Evolutionary conservation across 2,888 invertebrate genomes (phyloP).

Genomic region (Capitulum mitella): DNA sequence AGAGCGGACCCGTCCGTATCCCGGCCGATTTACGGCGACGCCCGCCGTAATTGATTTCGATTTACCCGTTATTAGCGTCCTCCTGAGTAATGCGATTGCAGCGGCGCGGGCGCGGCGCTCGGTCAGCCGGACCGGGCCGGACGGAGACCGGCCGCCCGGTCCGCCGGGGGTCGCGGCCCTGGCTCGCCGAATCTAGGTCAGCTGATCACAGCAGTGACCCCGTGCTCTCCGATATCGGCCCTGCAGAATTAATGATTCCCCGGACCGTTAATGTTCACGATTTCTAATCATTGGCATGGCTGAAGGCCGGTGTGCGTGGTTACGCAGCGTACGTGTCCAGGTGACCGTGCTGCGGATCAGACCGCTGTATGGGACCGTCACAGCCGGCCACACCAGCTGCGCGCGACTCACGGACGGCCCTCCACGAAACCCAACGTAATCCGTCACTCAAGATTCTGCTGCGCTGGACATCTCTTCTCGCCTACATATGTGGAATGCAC

Average conservation of each 20-base stretch:
- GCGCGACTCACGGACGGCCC: not conserved
- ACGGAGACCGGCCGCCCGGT: not conserved
- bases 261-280: slow-evolving; percentile 6
- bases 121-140: not conserved
- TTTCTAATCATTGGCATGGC: not conserved
- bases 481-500: too few relatives aligned
- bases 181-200: not conserved
- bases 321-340: not conserved
- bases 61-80: slow-evolving; percentile 11
- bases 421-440: not conserved
- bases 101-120: not conserved
- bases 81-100: not conserved
- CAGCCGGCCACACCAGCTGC: not conserved
- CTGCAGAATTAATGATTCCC: slow-evolving; percentile 19
- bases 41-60: not conserved
- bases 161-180: not conserved
- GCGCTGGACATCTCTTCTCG: not conserved
- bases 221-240: not conserved
- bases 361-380: not conserved
- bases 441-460: not conserved
- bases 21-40: not conserved
- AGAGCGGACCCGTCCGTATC: not conserved
- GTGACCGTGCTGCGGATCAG: not conserved
- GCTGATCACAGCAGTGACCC: not conserved
- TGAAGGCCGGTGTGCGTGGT: not conserved